These are phyloP conservation scores for Meloidogyne chitwoodi DNA, from an alignment of 1,140 invertebrate genomes.

Conservation along the genomic window DNA sequence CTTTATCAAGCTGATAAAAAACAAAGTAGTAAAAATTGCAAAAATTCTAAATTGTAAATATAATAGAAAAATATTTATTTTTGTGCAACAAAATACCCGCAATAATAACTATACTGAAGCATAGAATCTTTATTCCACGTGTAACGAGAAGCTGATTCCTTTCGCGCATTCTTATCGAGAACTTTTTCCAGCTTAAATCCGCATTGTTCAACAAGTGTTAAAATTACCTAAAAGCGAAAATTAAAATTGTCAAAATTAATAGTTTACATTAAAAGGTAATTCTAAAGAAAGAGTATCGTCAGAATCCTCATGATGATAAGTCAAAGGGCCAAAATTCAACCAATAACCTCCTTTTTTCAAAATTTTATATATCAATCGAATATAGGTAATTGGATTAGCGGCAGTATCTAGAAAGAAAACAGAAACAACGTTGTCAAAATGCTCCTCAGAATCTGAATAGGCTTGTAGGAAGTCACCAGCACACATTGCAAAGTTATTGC, in stretches of 20 bases:
- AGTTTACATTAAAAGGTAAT: conserved; percentile 80
- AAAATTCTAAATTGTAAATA: neutral
- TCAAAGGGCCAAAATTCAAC: conserved; percentile 69
- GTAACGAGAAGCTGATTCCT: conserved; percentile 72
- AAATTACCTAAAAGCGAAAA: conserved; percentile 52
- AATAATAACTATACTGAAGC: conserved; percentile 82
- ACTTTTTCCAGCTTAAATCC: conserved; percentile 73
- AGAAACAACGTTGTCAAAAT: conserved; percentile 87
- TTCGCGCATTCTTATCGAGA: conserved; percentile 69
- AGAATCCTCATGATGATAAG: conserved; percentile 90
- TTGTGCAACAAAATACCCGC: conserved; percentile 72
- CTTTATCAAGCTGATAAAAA: neutral
- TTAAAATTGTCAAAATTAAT: conserved; percentile 60
- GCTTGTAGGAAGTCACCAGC: conserved; percentile 88
- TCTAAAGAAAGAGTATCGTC: conserved; percentile 85
- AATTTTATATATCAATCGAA: conserved; percentile 87
- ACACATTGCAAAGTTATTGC: conserved; percentile 83
- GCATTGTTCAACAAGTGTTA: conserved; percentile 70
- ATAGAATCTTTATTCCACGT: conserved; percentile 88
- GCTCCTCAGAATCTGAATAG: conserved; percentile 62
- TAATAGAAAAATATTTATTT: neutral
- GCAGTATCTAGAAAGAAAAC: conserved; percentile 99
- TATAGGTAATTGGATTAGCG: conserved; percentile 86
- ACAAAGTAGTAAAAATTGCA: neutral
- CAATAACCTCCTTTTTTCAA: conserved; percentile 73